Evolutionary conservation across 2,888 invertebrate species (phyloP), one percentile per base, ranked within the genome.

Genomic region (Epirrhoe tristata): DNA sequence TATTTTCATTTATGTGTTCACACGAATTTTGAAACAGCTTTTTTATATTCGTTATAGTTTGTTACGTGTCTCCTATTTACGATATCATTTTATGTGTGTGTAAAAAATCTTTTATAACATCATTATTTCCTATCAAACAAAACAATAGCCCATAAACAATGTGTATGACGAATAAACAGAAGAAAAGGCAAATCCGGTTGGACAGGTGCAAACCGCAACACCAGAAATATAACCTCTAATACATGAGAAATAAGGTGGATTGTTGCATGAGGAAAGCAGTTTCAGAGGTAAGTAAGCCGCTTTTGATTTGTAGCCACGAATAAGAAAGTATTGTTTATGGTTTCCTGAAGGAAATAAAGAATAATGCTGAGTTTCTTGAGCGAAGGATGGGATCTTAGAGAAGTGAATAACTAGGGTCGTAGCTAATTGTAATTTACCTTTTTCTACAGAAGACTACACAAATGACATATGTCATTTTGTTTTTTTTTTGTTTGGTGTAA

Each of bases 291-390:
- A 77, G 83, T 81, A 88, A 88, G 84, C 85, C 80, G 81, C 83
- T 84, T 85, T 86, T 90, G 90, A 90, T 90, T 90, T 90, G 89
- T 88, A 82, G 83, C 71, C 76, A 74, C 81, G 84, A 83, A 84
- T 84, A 85, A 85, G 85, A 82, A 84, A 82, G 79, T 75, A 80
- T 90, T 86, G 82, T 90, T 90, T 90, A 89, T 87, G 85, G 86
- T 88, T 89, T 88, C 88, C 88, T 86, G 77, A 78, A 79, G 78
- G 80, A 82, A 79, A 82, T 77, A 79, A 85, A 83, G 84, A 82
- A 82, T 86, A 81, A 80, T 78, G 74, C 68, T 51, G 60, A 62
- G 63, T 63, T 69, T 65, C 46, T 57, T 67, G 60, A 52, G 63
- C 55, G 52, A 56, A 14, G 32, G 39, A 57, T 43, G 56, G 16